Evolutionary conservation across 1,140 invertebrate genomes (phyloP), one percentile per base, ranked within the genome.

Genomic region (Drosophila mayri): DNA sequence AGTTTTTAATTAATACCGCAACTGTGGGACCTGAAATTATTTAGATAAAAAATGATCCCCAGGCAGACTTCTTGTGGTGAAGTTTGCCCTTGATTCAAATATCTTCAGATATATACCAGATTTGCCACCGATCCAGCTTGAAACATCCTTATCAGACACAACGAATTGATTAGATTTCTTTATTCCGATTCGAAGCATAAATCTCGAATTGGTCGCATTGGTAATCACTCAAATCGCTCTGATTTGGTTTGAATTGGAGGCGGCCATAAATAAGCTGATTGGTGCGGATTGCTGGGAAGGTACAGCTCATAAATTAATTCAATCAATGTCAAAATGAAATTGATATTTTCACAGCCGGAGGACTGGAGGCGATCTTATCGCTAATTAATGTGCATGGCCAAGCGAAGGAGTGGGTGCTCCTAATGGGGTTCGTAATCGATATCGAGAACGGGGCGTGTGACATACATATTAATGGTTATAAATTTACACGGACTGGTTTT

Each of bases 191-290:
- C 46, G 64, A 49, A 79, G 60, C 61, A 90, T 81, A 88, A 90
- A 90, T 88, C 81, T 84, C 70, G 40, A 81, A 85, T 78, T 90
- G 77, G 76, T 60, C 68, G 60, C 83, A 78, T 66, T 54, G 63
- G 73, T 90, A 84, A 88, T 90, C 84, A 81, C 77, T 90, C 84
- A 90, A 90, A 85, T 75, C 75, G 62, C 74, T 78, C 68, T 81
- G 81, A 90, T 87, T 87, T 88, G 66, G 72, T 61, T 41, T 47
- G 70, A 76, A 88, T 84, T 83, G 79, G 22, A 57, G 49, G 41
- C 43, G 49, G 43, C 57, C 63, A 81, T 90, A 85, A 81, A 88
- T 81, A 73, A 49, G 43, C 54, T 44, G 37, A 43, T 55, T 38
- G 43, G 38, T 67, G 37, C 37, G 28, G 50, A 66, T 46, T 60